phyloP scores from a whole-genome alignment of 2,797 vertebrate species.

The Thunnus albacares region DNA sequence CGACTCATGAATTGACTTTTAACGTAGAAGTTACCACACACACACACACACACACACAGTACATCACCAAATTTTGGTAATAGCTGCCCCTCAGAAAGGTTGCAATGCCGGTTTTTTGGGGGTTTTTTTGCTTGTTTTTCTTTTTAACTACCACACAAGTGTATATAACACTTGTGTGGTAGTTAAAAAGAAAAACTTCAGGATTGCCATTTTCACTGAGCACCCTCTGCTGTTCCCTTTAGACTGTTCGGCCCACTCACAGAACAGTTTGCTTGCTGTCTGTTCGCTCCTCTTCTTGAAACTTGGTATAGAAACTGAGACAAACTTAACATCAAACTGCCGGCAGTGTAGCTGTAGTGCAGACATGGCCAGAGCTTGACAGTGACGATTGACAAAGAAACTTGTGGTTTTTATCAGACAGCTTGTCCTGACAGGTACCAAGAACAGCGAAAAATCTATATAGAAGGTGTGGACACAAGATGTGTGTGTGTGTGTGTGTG shows the following conservation, averaged over 20 bases:
- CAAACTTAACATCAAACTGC: constrained; percentile 44
- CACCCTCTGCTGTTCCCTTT: constrained; percentile 33
- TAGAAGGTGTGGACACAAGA: constrained; percentile 22
- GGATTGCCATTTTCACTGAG: not conserved
- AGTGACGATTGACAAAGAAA: constrained; percentile 54
- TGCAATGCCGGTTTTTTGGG: not conserved
- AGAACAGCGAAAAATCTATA: constrained; percentile 36
- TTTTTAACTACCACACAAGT: not conserved
- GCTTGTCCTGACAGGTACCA: constrained; percentile 43
- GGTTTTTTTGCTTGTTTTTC: constrained; percentile 6
- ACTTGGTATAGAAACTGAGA: constrained; percentile 20
- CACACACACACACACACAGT: not conserved
- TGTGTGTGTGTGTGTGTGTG: not conserved
- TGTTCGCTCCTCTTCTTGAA: not conserved
- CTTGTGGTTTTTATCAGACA: constrained; percentile 43
- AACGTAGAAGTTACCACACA: constrained; percentile 9
- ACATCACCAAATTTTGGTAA: not conserved
- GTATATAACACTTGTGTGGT: constrained; percentile 8
- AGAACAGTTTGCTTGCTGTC: constrained; percentile 26
- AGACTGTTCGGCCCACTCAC: constrained; percentile 20
- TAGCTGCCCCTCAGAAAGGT: not conserved
- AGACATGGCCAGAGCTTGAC: constrained; percentile 6
- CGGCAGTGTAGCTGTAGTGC: constrained; percentile 21
- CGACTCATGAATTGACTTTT: constrained; percentile 19
- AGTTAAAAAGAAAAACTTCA: constrained; percentile 21